Conservation (phyloP, 2,888 invertebrate species). For the Drosophila eohydei region DNA sequence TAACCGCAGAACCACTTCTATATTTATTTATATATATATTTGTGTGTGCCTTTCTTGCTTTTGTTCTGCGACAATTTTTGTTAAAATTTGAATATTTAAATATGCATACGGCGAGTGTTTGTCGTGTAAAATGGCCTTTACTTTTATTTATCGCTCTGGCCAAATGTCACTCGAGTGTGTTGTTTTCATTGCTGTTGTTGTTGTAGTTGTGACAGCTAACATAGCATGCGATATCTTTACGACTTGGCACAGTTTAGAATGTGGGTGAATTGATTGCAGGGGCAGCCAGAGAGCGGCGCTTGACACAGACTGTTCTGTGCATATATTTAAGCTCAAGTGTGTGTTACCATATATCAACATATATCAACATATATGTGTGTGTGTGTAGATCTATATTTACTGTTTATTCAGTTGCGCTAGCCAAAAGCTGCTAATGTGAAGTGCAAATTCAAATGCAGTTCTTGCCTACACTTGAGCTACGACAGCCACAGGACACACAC, state of each 20-base stretch:
- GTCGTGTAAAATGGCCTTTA: conserved; percentile 65
- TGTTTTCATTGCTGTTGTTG: conserved; percentile 34
- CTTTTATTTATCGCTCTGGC: conserved; percentile 71
- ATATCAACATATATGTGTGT: neutral
- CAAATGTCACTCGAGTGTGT: conserved; percentile 70
- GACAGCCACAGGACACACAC: conserved; percentile 39
- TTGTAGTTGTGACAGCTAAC: conserved; percentile 47
- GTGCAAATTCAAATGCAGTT: conserved; percentile 62
- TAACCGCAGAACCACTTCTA: conserved; percentile 9
- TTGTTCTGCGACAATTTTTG: conserved; percentile 50
- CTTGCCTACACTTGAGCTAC: conserved; percentile 44
- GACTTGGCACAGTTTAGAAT: conserved; percentile 56
- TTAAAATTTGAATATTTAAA: conserved; percentile 68
- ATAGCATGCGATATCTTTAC: conserved; percentile 50
- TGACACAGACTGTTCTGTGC: conserved; percentile 44
- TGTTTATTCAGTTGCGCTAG: conserved; percentile 27
- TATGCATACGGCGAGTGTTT: conserved; percentile 53
- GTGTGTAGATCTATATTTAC: conserved; percentile 5
- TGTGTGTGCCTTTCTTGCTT: neutral
- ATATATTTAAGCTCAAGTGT: conserved; percentile 32
- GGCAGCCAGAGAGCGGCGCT: neutral
- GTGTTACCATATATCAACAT: conserved; percentile 8
- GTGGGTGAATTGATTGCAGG: conserved; percentile 47
- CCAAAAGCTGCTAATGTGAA: conserved; percentile 47
- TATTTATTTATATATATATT: neutral